phyloP scores from a whole-genome alignment of 1,140 invertebrate genomes.

The Pantala flavescens region DNA sequence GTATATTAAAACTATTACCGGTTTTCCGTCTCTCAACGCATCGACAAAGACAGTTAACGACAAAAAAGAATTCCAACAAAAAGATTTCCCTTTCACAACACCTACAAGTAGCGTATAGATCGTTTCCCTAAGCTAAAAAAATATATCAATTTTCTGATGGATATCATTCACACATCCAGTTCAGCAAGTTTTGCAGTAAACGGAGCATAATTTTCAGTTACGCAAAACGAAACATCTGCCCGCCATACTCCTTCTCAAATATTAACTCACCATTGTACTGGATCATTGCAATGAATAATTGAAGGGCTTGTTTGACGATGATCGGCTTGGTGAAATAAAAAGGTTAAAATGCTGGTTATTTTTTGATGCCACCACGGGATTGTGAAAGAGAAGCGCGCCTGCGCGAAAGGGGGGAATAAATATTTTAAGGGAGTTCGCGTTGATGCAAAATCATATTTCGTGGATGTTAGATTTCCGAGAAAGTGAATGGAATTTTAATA shows the following conservation, averaged over 20 bases:
- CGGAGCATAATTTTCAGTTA: no score
- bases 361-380: neutral
- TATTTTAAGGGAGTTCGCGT: neutral
- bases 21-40: no score
- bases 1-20: no score
- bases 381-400: neutral
- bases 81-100: no score
- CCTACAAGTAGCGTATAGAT: no score
- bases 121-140: no score
- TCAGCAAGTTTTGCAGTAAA: no score
- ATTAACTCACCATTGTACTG: neutral
- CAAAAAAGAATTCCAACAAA: no score
- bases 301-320: neutral
- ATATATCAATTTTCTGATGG: no score
- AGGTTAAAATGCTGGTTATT: neutral
- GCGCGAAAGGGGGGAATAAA: neutral
- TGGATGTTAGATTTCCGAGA: neutral
- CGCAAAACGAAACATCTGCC: neutral
- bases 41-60: no score
- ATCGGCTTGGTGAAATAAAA: constrained; percentile 2
- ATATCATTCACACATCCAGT: no score
- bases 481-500: constrained; percentile 7
- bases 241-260: neutral
- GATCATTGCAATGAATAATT: constrained; percentile 2
- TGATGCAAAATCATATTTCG: constrained; percentile 6